Base-by-base conservation (phyloP, 2,113 vertebrate species). In the Osmerus eperlanus region DNA sequence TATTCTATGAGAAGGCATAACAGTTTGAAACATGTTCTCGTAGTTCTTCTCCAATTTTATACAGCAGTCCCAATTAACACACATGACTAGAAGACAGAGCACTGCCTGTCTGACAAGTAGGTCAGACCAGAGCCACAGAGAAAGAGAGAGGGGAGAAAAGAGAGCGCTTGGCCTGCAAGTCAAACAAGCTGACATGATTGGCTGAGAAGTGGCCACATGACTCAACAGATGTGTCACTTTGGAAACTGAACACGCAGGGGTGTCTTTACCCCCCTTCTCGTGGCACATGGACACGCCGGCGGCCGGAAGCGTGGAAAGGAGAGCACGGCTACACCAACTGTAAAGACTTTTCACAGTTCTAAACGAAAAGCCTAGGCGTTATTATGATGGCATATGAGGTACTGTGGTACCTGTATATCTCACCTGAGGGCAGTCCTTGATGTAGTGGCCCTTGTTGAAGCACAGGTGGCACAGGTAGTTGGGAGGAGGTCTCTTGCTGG, bases 381-480 rank as follows among this genome's bases (percentile, higher is more conserved):
- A 12, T 47, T 9, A 2, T 12, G 7, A 47, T 5, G 41, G 41
- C 8, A 47, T 47, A 47, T 11, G 41, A 47, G 41, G 41, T 47
- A 47, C 41, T 47, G 41, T 3, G 36, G 41, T 41, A 52, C 51
- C 9, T 29, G 32, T 14, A 21, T 5, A 55, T 72, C 92, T 95
- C 92, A 99, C 97, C 97, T 99, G 97, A 70, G 97, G 97, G 86
- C 97, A 99, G 89, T 99, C 97, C 89, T 99, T 99, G 89, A 99
- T 99, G 91, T 99, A 99, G 86, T 99, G 97, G 80, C 97, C 97
- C 87, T 99, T 99, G 93, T 98, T 99, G 93, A 99, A 99, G 86
- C 97, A 99, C 78, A 99, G 95, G 81, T 99, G 97, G 85, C 97
- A 99, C 88, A 99, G 84, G 90, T 99, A 99, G 91, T 99, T 99